Evolutionary conservation across 2,797 vertebrate genomes (phyloP).

Genomic region (Columba guinea): DNA sequence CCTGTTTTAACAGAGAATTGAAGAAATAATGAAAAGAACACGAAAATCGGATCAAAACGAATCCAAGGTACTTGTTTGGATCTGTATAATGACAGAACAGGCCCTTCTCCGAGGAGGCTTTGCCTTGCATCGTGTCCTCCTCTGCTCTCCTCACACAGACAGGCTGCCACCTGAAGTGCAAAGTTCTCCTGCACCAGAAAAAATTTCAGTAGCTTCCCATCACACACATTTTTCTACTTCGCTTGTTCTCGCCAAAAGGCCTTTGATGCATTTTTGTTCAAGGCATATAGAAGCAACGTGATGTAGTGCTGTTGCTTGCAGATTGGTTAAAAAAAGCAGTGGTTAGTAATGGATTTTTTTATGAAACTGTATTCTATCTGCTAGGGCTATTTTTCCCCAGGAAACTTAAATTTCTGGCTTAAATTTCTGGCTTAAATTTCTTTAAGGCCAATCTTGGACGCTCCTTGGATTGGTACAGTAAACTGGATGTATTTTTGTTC

Average conservation of each 20-base stretch:
- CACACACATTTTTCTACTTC: background rate
- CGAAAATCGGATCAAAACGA: conserved; percentile 84
- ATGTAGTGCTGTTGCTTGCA: background rate
- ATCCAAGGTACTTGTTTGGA: conserved; percentile 79
- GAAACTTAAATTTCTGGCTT: background rate
- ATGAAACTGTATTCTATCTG: background rate
- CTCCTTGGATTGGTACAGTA: background rate
- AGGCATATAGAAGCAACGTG: background rate
- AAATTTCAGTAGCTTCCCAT: background rate
- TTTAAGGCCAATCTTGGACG: background rate
- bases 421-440: background rate
- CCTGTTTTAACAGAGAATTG: conserved; percentile 84
- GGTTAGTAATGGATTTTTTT: background rate
- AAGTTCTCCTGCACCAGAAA: background rate
- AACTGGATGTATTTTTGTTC: background rate
- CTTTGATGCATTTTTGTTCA: background rate
- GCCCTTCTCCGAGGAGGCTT: background rate
- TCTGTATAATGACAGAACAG: background rate
- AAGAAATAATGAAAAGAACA: conserved; percentile 97
- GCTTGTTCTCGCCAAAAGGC: background rate
- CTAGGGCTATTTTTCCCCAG: background rate
- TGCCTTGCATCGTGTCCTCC: background rate
- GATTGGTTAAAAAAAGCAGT: background rate
- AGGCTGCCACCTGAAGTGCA: background rate
- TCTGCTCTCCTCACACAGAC: background rate